Evolutionary conservation across 2,888 invertebrate species (phyloP), one percentile per base, ranked within the genome.

Genomic region (Dynastes maya): DNA sequence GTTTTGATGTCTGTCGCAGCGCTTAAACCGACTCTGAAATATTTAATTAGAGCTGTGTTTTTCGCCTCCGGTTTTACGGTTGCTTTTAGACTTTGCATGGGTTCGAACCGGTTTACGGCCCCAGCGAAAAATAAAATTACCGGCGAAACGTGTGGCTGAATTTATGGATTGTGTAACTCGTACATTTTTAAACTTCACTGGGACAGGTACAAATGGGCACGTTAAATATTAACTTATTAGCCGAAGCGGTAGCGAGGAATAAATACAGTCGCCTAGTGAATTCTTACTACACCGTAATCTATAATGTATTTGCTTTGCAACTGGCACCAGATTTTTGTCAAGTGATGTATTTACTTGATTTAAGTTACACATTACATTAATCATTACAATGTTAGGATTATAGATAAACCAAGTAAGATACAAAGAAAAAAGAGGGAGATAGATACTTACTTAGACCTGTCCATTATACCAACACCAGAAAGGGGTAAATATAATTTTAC

Each of bases 1-100:
- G 11, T 67, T 67, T 67, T 67, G 67, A 67, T 67, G 67, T 22
- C 49, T 49, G 67, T 67, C 67, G 45, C 67, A 67, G 49, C 37
- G 64, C 64, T 37, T n/a, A 27, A 64, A 27, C 9, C 67, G 49
- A 3, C 27, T 67, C 49, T 49, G 67, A 67, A 67, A 67, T 67
- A 67, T 67, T 67, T 49, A 67, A 67, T 67, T 67, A 67, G 67
- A 22, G 9, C 27, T 49, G 45, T 32, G 67, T 67, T 67, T 67
- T 67, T 67, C 55, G 55, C 8, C 64, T 0, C 64, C 49, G 45
- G 49, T 67, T 67, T 67, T 67, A 67, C 22, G 67, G 49, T 67
- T 49, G 22, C 49, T 45, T 67, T 67, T 58, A 16, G 55, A 58
- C 55, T 45, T n/a, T 6, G 45, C 22, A 5, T 4, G 5, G 40